Evolutionary conservation across 2,888 invertebrate species (phyloP).

Genomic region (Xanthorhoe spadicearia): DNA sequence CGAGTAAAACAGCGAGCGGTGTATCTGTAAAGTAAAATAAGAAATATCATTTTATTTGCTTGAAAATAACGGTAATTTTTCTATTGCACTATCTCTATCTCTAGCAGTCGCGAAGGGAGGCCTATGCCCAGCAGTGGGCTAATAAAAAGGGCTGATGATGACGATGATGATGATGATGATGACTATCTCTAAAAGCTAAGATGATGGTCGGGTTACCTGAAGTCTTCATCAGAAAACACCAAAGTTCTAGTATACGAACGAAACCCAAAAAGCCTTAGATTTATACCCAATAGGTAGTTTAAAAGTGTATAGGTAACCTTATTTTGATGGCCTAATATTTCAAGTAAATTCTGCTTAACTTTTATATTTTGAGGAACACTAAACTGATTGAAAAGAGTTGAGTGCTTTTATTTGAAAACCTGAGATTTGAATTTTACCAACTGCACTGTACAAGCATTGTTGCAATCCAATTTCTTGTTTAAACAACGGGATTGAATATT

Average conservation of each 20-base stretch:
- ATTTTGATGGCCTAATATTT: background rate
- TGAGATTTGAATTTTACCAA: conserved; percentile 50
- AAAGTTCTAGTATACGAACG: background rate
- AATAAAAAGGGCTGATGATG: no score
- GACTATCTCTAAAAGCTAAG: no score
- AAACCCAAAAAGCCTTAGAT: background rate
- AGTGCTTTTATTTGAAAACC: conserved; percentile 45
- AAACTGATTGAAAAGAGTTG: conserved; percentile 19
- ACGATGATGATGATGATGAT: no score
- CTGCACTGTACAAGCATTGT: conserved; percentile 55
- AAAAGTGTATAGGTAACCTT: background rate
- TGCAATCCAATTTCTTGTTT: conserved; percentile 74
- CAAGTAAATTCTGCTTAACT: background rate
- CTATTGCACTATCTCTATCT: background rate
- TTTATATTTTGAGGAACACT: background rate
- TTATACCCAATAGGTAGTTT: background rate
- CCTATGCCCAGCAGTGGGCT: no score
- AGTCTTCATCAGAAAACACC: background rate
- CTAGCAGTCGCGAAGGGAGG: no score
- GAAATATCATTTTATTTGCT: background rate
- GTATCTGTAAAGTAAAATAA: background rate
- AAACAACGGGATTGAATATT: conserved; percentile 74
- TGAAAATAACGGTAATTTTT: background rate
- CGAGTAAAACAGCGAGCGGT: no score
- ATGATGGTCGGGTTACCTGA: background rate